Evolutionary conservation across 2,888 invertebrate genomes (phyloP), one percentile per base, ranked within the genome.

Genomic region (Xylota sylvarum): DNA sequence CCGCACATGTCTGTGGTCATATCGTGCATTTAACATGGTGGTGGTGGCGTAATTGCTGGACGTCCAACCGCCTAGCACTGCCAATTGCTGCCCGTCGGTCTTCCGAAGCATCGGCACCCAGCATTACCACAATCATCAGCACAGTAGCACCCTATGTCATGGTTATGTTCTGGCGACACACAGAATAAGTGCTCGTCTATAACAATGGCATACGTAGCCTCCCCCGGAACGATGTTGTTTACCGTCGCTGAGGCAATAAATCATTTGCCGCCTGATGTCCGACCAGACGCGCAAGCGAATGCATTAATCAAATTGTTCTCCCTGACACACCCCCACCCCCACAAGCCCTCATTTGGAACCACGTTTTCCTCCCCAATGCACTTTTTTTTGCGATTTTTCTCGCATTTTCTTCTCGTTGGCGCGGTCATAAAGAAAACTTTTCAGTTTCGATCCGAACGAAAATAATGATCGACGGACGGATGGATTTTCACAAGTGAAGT

Each of bases 181-280:
- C 30, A 72, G 56, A 72, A 10, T 69, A 43, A 64, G 62, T 35
- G 58, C 58, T 70, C 64, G 48, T 30, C 50, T 32, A 30, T 48
- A 46, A 40, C 43, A 58, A 60, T 74, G 40, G 37, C 10, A 50
- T 17, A 48, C 9, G 9, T 35, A 35, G 35, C 35, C 9, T 6
- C 35, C 52, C n/a, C 60, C 62, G 43, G 72, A 86, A 86, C 72
- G 73, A 77, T 72, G 77, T 82, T 86, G 86, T 86, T 86, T 86
- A 81, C 82, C 86, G 77, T 67, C 67, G 19, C 62, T 46, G 23
- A 55, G 70, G 86, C 73, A 73, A 86, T 86, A 86, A 86, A 86
- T 86, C 86, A 86, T 82, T 73, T 35, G 86, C 50, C 78, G 86
- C 86, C 86, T 86, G 86, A 86, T 86, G 86, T 86, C 82, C 86